Percentiles rank a stretch among this genome's conserved stretches.
phyloP scores from a whole-genome alignment of 2,113 vertebrate species.

The Oreochromis tanganicae region DNA sequence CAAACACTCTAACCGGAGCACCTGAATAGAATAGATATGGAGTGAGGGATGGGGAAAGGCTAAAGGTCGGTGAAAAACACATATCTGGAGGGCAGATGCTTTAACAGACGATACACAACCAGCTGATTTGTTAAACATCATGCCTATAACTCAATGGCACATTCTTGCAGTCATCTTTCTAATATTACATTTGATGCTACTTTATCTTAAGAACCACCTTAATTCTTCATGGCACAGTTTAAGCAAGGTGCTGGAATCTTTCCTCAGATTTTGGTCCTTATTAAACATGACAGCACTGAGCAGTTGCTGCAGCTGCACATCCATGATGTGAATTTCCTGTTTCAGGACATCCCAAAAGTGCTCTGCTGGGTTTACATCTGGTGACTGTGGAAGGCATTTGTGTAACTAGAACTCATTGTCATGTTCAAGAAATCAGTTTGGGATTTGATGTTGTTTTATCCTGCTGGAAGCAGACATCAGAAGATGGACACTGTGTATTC shows the following conservation, averaged over 20 bases:
- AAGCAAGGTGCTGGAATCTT: not conserved
- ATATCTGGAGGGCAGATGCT: not conserved
- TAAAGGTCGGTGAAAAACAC: conserved; percentile 3
- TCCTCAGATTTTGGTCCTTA: not conserved
- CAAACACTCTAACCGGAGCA: conserved; percentile 4
- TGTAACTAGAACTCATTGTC: not conserved
- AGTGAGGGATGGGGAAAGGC: not conserved
- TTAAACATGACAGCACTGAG: not conserved
- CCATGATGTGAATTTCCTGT: not conserved
- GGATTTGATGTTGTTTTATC: not conserved
- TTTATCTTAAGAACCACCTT: not conserved
- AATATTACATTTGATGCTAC: not conserved
- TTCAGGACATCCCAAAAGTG: not conserved
- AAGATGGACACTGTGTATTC: not conserved
- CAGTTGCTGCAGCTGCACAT: not conserved
- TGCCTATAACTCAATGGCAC: not conserved
- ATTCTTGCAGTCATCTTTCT: not conserved
- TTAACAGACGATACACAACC: not conserved
- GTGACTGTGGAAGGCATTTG: not conserved
- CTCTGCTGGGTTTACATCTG: not conserved
- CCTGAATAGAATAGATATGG: conserved; percentile 25
- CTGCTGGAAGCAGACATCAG: not conserved
- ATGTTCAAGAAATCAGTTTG: not conserved
- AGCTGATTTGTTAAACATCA: not conserved
- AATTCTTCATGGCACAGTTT: not conserved